phyloP scores from a whole-genome alignment of 2,888 invertebrate species.

The Thereva nobilitata region DNA sequence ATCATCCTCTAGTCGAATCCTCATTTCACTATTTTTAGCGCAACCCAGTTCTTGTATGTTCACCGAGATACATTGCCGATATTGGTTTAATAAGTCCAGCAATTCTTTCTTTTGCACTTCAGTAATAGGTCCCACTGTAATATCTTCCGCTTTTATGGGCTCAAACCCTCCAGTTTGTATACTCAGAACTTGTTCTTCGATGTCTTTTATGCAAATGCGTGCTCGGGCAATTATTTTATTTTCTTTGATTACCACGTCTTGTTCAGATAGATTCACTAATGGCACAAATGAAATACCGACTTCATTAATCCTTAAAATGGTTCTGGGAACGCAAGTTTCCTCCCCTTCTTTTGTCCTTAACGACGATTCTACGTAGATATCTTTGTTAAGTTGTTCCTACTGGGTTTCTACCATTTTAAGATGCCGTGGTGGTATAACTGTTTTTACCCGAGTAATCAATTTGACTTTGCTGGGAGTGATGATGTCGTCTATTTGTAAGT shows the following conservation, averaged over 20 bases:
- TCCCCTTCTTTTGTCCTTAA: slow-evolving; percentile 26
- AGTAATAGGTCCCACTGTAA: slow-evolving; percentile 2
- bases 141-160: slow-evolving; percentile 3
- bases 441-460: too few species aligned
- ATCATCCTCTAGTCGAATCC: not conserved
- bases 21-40: slow-evolving; percentile 2
- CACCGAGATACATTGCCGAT: not conserved
- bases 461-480: too few species aligned
- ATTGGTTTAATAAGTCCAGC: not conserved
- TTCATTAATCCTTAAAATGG: slow-evolving; percentile 26
- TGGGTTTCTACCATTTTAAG: slow-evolving; percentile 23
- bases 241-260: slow-evolving; percentile 1
- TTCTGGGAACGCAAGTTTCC: slow-evolving; percentile 33
- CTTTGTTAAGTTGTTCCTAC: slow-evolving; percentile 7
- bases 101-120: not conserved
- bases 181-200: slow-evolving; percentile 3
- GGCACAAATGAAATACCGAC: slow-evolving; percentile 23
- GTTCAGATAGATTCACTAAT: slow-evolving; percentile 23
- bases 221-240: slow-evolving; percentile 25
- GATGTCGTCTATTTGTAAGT: too few species aligned
- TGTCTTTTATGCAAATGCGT: slow-evolving; percentile 9
- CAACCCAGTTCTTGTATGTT: not conserved
- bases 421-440: slow-evolving; percentile 19
- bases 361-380: slow-evolving; percentile 22
- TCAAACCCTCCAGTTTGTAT: not conserved